A percentile compares a stretch with the other conserved stretches of the same genome.
phyloP scores from a whole-genome alignment of 2,888 invertebrate species.

The Drosophila dives region DNA sequence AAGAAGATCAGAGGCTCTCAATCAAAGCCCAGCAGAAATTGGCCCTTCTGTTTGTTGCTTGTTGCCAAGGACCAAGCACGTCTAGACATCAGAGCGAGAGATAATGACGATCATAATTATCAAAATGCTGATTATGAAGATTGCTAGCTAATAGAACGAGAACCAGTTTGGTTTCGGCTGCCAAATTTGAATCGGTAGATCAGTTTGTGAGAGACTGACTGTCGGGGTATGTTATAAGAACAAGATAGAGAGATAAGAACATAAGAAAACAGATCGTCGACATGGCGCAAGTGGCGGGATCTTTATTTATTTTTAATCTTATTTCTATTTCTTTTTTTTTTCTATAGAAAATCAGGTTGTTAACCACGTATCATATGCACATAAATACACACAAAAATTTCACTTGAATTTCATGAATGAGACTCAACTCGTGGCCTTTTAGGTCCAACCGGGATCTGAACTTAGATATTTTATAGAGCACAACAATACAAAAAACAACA shows the following conservation, averaged over 20 bases:
- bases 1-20: slow-evolving; percentile 34
- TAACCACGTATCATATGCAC: slow-evolving; percentile 61
- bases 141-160: slow-evolving; percentile 63
- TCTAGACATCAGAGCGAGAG: slow-evolving; percentile 62
- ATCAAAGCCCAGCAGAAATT: slow-evolving; percentile 28
- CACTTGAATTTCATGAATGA: slow-evolving; percentile 70
- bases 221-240: slow-evolving; percentile 50
- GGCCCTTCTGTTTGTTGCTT: slow-evolving; percentile 53
- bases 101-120: slow-evolving; percentile 13
- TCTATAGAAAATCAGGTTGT: slow-evolving; percentile 68
- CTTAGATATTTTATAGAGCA: slow-evolving; percentile 38
- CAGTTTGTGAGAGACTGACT: slow-evolving; percentile 13
- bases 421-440: slow-evolving; percentile 8
- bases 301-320: slow-evolving; percentile 17
- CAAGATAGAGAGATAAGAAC: slow-evolving; percentile 39
- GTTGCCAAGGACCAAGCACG: slow-evolving; percentile 71
- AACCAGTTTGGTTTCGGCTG: slow-evolving; percentile 64
- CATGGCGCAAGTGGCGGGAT: slow-evolving; percentile 72
- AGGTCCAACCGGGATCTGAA: slow-evolving; percentile 20
- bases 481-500: slow-evolving; percentile 31
- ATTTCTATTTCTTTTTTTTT: neutral
- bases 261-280: slow-evolving; percentile 65
- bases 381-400: slow-evolving; percentile 13
- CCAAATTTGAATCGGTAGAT: slow-evolving; percentile 44
- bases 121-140: slow-evolving; percentile 10